A percentile compares a stretch with the other conserved stretches of the same genome.
Conservation (phyloP, 2,888 invertebrate species). For the Cremastinae sp. region DNA sequence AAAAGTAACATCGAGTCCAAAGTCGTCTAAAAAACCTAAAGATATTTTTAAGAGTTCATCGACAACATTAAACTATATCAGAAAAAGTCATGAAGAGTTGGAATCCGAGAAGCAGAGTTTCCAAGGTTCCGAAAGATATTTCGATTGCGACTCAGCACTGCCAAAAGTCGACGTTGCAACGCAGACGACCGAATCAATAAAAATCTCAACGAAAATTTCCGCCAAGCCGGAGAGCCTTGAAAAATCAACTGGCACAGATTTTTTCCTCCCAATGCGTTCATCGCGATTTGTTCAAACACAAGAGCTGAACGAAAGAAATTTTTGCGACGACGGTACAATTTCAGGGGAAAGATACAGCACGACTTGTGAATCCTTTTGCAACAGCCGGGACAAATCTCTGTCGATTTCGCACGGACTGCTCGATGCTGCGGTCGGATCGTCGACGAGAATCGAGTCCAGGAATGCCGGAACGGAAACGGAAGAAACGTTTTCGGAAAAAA, state of each 20-base stretch:
- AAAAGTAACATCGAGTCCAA: too few relatives aligned
- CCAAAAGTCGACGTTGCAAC: conserved; percentile 27
- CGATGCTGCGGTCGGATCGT: conserved; percentile 58
- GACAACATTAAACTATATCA: neutral
- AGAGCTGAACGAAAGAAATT: too few relatives aligned
- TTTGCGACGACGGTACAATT: conserved; percentile 54
- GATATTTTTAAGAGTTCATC: neutral
- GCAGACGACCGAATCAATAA: conserved; percentile 3
- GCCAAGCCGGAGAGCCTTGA: conserved; percentile 25
- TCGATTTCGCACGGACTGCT: conserved; percentile 55
- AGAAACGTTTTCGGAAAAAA: neutral
- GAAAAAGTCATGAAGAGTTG: neutral
- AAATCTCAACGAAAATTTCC: conserved; percentile 16
- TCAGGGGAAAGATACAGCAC: conserved; percentile 44
- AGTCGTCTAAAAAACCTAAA: too few relatives aligned
- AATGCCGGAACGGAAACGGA: conserved; percentile 10
- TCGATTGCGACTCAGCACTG: neutral
- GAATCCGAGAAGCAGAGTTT: neutral
- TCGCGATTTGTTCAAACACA: conserved; percentile 1
- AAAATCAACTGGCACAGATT: conserved; percentile 43
- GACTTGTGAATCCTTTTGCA: conserved; percentile 47
- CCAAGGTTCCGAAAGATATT: conserved; percentile 1
- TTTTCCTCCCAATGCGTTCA: conserved; percentile 6
- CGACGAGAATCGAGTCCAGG: conserved; percentile 47
- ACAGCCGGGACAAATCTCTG: conserved; percentile 50